Base-by-base conservation (phyloP, 92 coral and sea anemone genomes). In the Zoanthus solanderi region DNA sequence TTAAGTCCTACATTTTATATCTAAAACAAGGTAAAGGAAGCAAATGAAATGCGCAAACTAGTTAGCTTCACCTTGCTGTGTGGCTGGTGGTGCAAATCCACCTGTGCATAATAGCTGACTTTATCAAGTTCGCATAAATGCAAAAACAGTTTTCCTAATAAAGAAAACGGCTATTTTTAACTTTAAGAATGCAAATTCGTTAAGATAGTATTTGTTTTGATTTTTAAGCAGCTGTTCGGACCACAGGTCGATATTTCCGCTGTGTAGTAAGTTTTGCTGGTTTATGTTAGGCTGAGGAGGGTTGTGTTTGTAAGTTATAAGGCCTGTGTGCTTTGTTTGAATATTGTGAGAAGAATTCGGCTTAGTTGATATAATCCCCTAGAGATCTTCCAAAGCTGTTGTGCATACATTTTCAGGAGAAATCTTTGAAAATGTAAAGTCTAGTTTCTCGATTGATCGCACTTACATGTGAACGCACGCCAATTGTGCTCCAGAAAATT, bases 21-120 rank as follows among this genome's bases (percentile, higher is more conserved):
- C n/a, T 67, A 67, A 23, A 67, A 67, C 72, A 23, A n/a, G 72
- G 37, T 67, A 67, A 67, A 67, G 72, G 42, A 67, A 67, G 72
- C 72, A 67, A 13, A 23, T 5, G 11, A 67, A 67, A 67, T 67
- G 72, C 37, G 1, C 72, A 67, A 67, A 7, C 44, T 18, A 67
- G 72, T 67, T 67, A 67, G 72, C 72, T 67, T 67, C 72, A 67
- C 72, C 72, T 67, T 67, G 65, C n/a, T 67, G 72, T 67, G 72
- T 30, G 44, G 72, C 72, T 67, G 72, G 72, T 67, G 72, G 72
- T 67, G 72, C 72, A 67, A 67, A 67, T 67, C 72, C 72, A 67
- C 37, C 44, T 67, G 42, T 67, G 72, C 72, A 67, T 67, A 23
- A 67, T 30, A 67, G 72, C 72, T 67, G 44, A 67, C 72, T 67